Evolutionary conservation across 2,113 vertebrate species (phyloP).

Genomic region (Pontoporia blainvillei): DNA sequence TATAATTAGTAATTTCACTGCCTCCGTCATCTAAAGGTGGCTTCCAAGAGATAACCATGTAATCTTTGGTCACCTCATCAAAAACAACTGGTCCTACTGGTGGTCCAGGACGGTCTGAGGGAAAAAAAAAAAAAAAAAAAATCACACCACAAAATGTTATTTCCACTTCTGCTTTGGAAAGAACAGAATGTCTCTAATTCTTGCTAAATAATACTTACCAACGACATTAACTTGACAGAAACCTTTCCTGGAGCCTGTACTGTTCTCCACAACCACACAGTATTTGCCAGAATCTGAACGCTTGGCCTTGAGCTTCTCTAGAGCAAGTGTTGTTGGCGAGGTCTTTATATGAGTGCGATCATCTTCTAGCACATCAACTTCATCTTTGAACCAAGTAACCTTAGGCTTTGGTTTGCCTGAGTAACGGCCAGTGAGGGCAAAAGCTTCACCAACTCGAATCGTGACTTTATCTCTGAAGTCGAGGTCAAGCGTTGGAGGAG

Average conservation of each 20-base stretch:
- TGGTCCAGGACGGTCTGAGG: conserved; percentile 92
- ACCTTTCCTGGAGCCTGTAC: conserved; percentile 94
- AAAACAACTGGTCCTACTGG: conserved; percentile 96
- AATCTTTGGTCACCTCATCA: conserved; percentile 94
- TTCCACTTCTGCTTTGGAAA: background rate
- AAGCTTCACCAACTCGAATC: conserved; percentile 93
- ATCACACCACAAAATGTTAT: conserved; percentile 6
- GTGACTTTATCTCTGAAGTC: conserved; percentile 96
- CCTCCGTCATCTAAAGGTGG: conserved; percentile 96
- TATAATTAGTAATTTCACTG: conserved; percentile 93
- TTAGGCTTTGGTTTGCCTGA: conserved; percentile 95
- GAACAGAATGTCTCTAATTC: background rate
- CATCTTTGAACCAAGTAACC: conserved; percentile 91
- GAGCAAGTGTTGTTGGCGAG: conserved; percentile 88
- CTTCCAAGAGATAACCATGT: conserved; percentile 97
- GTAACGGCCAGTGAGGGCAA: conserved; percentile 92
- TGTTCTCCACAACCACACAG: conserved; percentile 93
- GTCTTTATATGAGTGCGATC: conserved; percentile 90
- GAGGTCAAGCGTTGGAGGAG: conserved; percentile 94
- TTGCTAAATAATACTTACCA: conserved; percentile 83
- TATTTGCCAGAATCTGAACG: conserved; percentile 95
- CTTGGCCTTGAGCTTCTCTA: conserved; percentile 90
- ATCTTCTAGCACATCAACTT: conserved; percentile 89
- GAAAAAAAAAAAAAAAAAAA: conserved; percentile 49
- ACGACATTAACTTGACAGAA: conserved; percentile 92